Evolutionary conservation across 2,888 invertebrate genomes (phyloP).

Genomic region (Melinopterus prodromus): DNA sequence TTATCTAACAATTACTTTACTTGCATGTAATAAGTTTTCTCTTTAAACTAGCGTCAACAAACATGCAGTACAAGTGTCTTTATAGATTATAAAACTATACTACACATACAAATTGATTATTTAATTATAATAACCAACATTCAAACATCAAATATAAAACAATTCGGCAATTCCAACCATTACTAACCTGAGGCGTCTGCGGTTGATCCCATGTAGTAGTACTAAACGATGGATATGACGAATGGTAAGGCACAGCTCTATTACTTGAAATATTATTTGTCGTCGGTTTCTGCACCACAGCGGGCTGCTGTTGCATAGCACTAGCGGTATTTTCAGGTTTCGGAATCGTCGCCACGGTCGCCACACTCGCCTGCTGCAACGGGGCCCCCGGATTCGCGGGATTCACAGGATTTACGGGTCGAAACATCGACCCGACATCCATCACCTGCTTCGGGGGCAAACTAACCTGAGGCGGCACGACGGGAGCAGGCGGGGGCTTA

Average conservation of each 20-base stretch:
- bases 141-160: too few species aligned
- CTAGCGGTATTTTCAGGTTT: constrained; percentile 8
- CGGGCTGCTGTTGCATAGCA: constrained; percentile 29
- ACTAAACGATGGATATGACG: constrained; percentile 43
- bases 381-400: background rate
- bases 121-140: too few species aligned
- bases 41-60: too few species aligned
- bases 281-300: constrained; percentile 30
- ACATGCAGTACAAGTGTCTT: too few species aligned
- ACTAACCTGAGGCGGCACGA: background rate
- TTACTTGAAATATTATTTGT: constrained; percentile 31
- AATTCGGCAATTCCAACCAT: background rate
- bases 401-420: background rate
- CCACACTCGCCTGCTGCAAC: background rate
- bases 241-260: constrained; percentile 58
- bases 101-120: too few species aligned
- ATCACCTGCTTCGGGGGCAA: background rate
- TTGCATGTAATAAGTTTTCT: too few species aligned
- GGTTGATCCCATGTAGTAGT: constrained; percentile 43
- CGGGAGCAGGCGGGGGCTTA: background rate
- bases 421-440: background rate
- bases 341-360: background rate
- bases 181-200: constrained; percentile 45
- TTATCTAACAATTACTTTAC: too few species aligned
- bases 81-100: too few species aligned